These are phyloP conservation scores for Heliconius erato DNA, from an alignment of 2,888 invertebrate species.

Conservation along the genomic window DNA sequence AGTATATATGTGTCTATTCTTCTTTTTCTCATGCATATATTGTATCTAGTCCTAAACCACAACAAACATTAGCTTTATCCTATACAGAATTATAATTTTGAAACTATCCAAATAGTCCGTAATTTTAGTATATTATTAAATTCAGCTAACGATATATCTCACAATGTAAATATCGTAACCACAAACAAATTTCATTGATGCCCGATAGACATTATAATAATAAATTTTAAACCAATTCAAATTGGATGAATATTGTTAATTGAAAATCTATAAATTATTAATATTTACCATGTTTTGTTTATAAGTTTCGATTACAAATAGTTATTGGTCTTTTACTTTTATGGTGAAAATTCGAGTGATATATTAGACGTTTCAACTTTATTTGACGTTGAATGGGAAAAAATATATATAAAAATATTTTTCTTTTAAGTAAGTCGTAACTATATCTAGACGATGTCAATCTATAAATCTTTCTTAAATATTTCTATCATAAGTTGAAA, in stretches of 20 bases:
- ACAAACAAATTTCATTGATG: conserved; percentile 2
- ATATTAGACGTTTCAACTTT: too few relatives aligned
- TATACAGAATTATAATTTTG: neutral
- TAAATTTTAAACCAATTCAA: conserved; percentile 15
- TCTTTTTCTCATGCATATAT: too few relatives aligned
- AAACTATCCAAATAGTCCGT: neutral
- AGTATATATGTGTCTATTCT: too few relatives aligned
- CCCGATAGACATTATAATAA: neutral
- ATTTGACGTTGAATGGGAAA: too few relatives aligned
- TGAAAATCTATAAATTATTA: conserved; percentile 13
- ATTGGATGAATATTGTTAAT: neutral
- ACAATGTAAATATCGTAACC: conserved; percentile 1
- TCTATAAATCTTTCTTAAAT: neutral
- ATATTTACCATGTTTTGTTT: neutral
- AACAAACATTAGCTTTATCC: neutral
- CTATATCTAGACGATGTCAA: too few relatives aligned
- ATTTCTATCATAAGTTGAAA: neutral
- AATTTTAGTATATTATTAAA: conserved; percentile 15
- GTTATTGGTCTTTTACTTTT: neutral
- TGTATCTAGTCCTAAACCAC: neutral
- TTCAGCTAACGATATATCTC: neutral
- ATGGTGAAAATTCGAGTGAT: too few relatives aligned
- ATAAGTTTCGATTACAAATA: neutral
- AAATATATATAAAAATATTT: too few relatives aligned
- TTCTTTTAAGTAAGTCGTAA: too few relatives aligned